Percentiles rank a stretch among this genome's conserved stretches.
Conservation (phyloP, 2,888 invertebrate genomes). For the Platycheirus rosarum region DNA sequence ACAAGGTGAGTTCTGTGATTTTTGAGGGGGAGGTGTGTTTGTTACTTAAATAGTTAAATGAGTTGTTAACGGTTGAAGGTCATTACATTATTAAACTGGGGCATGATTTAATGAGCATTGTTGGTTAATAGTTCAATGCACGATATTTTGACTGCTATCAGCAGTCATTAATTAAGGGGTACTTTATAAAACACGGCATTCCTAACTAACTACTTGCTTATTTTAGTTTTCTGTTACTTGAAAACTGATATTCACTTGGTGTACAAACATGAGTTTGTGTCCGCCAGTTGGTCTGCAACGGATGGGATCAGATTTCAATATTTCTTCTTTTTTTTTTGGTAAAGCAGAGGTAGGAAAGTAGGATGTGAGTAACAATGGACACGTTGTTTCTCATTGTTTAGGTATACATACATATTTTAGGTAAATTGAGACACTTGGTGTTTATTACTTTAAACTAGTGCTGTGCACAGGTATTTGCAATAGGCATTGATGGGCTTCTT, state of each 20-base stretch:
- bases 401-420: no score
- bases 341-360: background rate
- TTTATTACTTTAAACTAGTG: no score
- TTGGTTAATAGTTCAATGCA: conserved; percentile 41
- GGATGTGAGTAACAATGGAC: background rate
- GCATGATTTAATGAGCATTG: conserved; percentile 1
- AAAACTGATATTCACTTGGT: background rate
- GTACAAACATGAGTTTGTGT: conserved; percentile 16
- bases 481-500: no score
- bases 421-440: background rate
- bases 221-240: conserved; percentile 47
- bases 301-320: conserved; percentile 39
- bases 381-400: background rate
- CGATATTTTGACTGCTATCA: background rate
- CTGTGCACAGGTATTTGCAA: no score
- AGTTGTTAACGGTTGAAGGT: conserved; percentile 74
- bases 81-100: conserved; percentile 55
- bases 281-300: conserved; percentile 48
- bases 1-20: conserved; percentile 79
- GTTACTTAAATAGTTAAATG: conserved; percentile 51
- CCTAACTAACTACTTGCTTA: no score
- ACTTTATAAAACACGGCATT: no score
- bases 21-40: conserved; percentile 28
- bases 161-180: background rate
- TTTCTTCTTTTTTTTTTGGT: background rate